A percentile compares a stretch with the other conserved stretches of the same genome.
phyloP scores from a whole-genome alignment of 2,797 vertebrate genomes.

The Cossypha dichroa region DNA sequence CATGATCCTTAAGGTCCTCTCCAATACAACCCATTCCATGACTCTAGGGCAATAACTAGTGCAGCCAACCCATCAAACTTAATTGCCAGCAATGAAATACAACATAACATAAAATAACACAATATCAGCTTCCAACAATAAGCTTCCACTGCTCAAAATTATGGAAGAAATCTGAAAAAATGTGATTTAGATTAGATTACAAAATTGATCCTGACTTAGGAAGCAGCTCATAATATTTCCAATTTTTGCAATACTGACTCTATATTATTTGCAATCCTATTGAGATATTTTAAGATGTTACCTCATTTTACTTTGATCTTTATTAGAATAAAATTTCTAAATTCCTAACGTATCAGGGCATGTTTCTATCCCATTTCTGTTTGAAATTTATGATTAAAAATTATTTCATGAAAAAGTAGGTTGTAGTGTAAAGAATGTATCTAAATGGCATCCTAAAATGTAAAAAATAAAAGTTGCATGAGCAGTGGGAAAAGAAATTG shows the following conservation, averaged over 20 bases:
- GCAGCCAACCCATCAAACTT: background rate
- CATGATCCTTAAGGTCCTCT: background rate
- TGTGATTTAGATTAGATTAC: fast-evolving
- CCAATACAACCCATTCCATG: background rate
- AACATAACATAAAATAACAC: background rate
- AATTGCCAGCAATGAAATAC: background rate
- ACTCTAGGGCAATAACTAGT: background rate
- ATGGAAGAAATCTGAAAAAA: background rate
- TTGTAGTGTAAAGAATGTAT: background rate
- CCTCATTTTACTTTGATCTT: background rate
- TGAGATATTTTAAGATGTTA: background rate
- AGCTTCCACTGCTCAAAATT: background rate
- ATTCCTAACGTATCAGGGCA: background rate
- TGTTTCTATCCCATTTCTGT: background rate
- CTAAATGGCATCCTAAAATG: background rate
- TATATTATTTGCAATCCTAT: background rate
- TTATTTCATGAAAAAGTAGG: background rate
- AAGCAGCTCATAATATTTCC: background rate
- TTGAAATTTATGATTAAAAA: background rate
- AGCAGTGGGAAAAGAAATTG: background rate
- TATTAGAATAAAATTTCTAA: background rate
- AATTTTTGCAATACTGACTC: background rate
- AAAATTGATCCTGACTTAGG: background rate
- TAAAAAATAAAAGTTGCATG: background rate
- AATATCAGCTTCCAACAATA: background rate